These are phyloP conservation scores for Gobionotothen gibberifrons DNA, from an alignment of 2,797 vertebrate species.

Conservation along the genomic window DNA sequence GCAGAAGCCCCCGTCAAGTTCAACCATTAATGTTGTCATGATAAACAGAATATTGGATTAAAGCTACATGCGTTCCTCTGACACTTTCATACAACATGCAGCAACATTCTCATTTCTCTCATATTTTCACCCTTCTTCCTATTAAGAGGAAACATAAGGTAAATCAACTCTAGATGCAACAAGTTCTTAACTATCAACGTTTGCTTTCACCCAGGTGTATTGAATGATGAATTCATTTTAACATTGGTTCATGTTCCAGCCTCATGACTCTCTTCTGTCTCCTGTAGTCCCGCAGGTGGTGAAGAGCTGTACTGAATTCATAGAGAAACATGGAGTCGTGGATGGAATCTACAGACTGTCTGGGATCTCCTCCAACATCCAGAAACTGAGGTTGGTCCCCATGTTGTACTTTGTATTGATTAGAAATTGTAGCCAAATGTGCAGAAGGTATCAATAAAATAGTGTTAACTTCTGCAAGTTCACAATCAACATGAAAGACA, in stretches of 20 bases:
- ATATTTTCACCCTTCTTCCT: too few species aligned
- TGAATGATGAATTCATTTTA: too few species aligned
- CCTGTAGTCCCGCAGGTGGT: constrained; percentile 95
- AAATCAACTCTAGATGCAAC: too few species aligned
- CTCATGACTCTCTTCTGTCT: constrained; percentile 14
- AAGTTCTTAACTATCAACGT: too few species aligned
- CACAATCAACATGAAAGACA: not conserved
- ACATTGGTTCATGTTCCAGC: not conserved
- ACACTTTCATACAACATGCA: too few species aligned
- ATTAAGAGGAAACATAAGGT: too few species aligned
- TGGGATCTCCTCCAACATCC: constrained; percentile 98
- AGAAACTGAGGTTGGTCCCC: constrained; percentile 91
- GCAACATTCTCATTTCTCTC: too few species aligned
- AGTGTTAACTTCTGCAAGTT: not conserved
- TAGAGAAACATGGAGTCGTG: constrained; percentile 95
- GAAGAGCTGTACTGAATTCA: constrained; percentile 96
- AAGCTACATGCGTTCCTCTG: not conserved
- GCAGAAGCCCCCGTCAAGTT: not conserved
- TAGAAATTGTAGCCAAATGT: not conserved
- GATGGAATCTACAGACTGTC: constrained; percentile 99
- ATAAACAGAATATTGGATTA: constrained; percentile 10
- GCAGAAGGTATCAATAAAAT: constrained; percentile 4
- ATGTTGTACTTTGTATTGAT: not conserved
- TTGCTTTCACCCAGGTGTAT: too few species aligned
- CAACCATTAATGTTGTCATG: not conserved